phyloP scores from a whole-genome alignment of 2,797 vertebrate genomes.

The Melanotaenia parkinsoni region DNA sequence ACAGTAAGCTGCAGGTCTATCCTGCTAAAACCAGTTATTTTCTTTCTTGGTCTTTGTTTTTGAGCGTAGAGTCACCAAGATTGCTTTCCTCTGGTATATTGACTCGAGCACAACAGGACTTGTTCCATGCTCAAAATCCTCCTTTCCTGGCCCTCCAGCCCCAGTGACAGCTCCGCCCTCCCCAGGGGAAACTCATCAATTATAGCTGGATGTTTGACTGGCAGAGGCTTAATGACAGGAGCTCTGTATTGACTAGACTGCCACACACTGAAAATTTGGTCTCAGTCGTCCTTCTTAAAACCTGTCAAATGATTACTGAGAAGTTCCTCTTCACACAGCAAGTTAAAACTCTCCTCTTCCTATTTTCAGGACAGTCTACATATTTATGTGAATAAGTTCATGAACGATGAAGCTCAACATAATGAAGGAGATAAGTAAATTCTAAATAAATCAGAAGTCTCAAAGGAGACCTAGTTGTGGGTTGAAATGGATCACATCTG shows the following conservation, averaged over 20 bases:
- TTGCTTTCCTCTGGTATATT: constrained; percentile 45
- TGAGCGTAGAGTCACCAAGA: constrained; percentile 45
- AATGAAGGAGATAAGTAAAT: constrained; percentile 53
- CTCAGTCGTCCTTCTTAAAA: constrained; percentile 73
- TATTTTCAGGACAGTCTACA: constrained; percentile 28
- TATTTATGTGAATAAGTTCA: constrained; percentile 40
- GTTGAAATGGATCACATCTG: constrained; percentile 64
- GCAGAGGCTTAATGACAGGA: constrained; percentile 84
- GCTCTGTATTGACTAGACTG: constrained; percentile 81
- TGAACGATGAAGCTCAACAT: constrained; percentile 38
- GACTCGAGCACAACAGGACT: constrained; percentile 51
- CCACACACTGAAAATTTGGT: constrained; percentile 77
- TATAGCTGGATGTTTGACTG: constrained; percentile 84
- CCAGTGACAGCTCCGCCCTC: constrained; percentile 71
- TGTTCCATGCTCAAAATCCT: constrained; percentile 55
- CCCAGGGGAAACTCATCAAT: constrained; percentile 82
- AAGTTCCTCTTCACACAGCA: constrained; percentile 46
- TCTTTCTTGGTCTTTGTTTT: constrained; percentile 59
- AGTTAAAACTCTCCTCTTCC: constrained; percentile 31
- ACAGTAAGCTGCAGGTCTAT: constrained; percentile 37
- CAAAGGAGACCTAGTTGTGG: constrained; percentile 48
- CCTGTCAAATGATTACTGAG: constrained; percentile 71
- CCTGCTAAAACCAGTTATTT: constrained; percentile 60
- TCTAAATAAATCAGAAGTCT: constrained; percentile 49
- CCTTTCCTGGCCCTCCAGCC: constrained; percentile 51